Evolutionary conservation across 1,140 invertebrate genomes (phyloP), one percentile per base, ranked within the genome.

Genomic region (Neoseiulus cucumeris): DNA sequence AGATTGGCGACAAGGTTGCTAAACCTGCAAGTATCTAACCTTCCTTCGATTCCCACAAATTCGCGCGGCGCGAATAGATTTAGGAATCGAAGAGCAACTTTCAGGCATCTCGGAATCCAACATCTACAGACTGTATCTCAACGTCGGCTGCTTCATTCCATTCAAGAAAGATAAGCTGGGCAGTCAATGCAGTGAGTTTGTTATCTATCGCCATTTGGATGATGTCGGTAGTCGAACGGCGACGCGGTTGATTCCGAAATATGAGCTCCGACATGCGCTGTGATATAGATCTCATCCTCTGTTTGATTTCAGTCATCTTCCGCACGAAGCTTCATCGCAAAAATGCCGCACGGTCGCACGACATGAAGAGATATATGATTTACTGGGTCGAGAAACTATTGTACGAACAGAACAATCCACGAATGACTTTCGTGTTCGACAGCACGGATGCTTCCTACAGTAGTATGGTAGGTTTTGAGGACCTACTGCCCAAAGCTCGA

Each of bases 121-220:
- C 22, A 59, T 59, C 51, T 59, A 18, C 51, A 25, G 51, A 29
- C 22, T 59, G 51, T 59, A 59, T 33, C 51, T 59, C 51, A 59
- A 59, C 22, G 51, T 59, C 51, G 51, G 51, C 51, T 59, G 51
- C 51, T 59, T 59, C 33, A 59, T 59, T 18, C 51, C 51, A 2
- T 25, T 59, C 17, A 59, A 59, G 9, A 59, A 59, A 33, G 51
- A 59, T 9, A 59, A 25, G 22, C 17, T 20, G 14, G 51, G 51
- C 22, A 59, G 51, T 33, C 51, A 59, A 25, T 59, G 51, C 51
- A 59, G 51, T 59, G 22, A 59, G 51, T 59, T 25, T 25, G 22
- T 17, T 7, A 22, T 22, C 18, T 4, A 47, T 47, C 45, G 45
- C 4, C 5, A 47, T 28, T 7, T 39, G 4, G 33, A 4, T 39